phyloP scores from a whole-genome alignment of 2,797 vertebrate species.

The Gadopsis bispinosus region DNA sequence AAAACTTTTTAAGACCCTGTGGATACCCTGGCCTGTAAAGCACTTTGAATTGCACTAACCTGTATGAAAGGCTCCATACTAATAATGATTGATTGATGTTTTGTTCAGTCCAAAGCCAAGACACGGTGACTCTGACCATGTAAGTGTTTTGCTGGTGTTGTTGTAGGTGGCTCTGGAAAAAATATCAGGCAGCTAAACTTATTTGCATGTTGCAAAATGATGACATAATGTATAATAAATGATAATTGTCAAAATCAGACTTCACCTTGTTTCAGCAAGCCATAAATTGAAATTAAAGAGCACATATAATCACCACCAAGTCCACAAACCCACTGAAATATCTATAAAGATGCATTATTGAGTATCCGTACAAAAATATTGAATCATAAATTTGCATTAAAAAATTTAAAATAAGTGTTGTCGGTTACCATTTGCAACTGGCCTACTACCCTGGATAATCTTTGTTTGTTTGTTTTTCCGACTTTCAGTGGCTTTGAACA shows the following conservation, averaged over 20 bases:
- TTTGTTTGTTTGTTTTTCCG: background rate
- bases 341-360: background rate
- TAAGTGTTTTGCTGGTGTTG: background rate
- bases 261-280: background rate
- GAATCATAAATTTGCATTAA: background rate
- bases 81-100: background rate
- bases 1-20: no score
- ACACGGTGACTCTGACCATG: conserved; percentile 4
- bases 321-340: background rate
- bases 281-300: background rate
- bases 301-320: background rate
- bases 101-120: background rate
- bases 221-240: background rate
- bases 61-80: background rate
- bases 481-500: background rate
- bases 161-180: conserved; percentile 1
- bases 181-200: background rate
- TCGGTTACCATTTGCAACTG: background rate
- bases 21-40: background rate
- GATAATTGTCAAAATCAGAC: background rate
- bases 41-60: background rate
- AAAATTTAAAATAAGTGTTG: background rate
- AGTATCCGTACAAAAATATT: background rate
- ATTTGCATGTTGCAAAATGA: background rate
- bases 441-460: background rate